These are phyloP conservation scores for Caenorhabditis virilis DNA, from an alignment of 2,888 invertebrate species.

Conservation along the genomic window DNA sequence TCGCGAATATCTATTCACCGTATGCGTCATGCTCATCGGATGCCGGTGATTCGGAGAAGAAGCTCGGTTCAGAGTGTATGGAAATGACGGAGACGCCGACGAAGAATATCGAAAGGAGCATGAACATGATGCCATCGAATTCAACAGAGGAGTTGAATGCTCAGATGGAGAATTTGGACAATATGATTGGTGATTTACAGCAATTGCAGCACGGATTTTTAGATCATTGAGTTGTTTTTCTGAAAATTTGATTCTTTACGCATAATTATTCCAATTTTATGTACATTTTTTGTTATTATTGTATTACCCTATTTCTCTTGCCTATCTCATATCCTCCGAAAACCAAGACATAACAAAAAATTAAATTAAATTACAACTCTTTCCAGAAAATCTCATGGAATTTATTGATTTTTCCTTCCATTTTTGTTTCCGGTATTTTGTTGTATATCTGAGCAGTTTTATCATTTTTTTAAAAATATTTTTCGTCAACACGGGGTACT, in stretches of 20 bases:
- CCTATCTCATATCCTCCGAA: background rate
- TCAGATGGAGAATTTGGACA: slow-evolving; percentile 57
- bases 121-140: slow-evolving; percentile 40
- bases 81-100: slow-evolving; percentile 37
- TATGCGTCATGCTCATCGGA: slow-evolving; percentile 47
- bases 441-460: background rate
- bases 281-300: too few relatives aligned
- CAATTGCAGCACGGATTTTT: slow-evolving; percentile 53
- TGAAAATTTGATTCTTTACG: too few relatives aligned
- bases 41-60: slow-evolving; percentile 42
- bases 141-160: slow-evolving; percentile 57
- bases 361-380: background rate
- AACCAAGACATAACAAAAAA: background rate
- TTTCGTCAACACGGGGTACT: too few relatives aligned
- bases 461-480: background rate
- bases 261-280: too few relatives aligned
- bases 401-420: background rate
- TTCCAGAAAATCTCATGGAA: background rate
- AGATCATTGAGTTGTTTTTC: too few relatives aligned
- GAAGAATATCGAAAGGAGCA: slow-evolving; percentile 1
- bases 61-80: slow-evolving; percentile 18
- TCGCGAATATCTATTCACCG: slow-evolving; percentile 57
- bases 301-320: too few relatives aligned
- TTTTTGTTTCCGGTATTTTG: background rate
- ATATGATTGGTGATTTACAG: slow-evolving; percentile 64